Evolutionary conservation across 2,888 invertebrate species (phyloP), one percentile per base, ranked within the genome.

Genomic region (Osmoderma eremita): DNA sequence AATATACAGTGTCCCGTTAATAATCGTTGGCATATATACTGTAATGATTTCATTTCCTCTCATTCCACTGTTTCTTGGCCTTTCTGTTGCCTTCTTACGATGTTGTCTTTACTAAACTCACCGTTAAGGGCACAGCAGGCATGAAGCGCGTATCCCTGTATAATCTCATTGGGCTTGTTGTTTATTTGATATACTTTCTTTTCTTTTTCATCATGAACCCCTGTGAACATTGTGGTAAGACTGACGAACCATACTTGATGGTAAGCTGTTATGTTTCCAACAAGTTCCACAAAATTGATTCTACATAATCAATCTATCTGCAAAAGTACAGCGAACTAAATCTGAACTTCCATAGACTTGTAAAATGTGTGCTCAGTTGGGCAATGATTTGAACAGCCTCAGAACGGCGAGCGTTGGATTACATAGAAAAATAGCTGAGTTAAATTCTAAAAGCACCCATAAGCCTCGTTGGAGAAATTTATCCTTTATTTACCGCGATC

Each of bases 381-480:
- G 50, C 4, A 18, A 3, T 50, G 50, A 50, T 50, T 5, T 50
- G 3, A 50, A 50, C 18, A 18, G 20, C 17, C 18, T 50, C 13
- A 50, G 18, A 50, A 18, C 50, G 3, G 50, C 50, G 12, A 50
- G 13, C 18, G 50, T 50, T 36, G 36, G 36, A 41, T 38, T 1
- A 66, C 65, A 41, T 12, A 58, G 1, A 38, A 63, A 36, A 49
- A 38, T 10, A 10, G 36, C n/a, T n/a, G n/a, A n/a, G n/a, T n/a
- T n/a, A n/a, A n/a, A n/a, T n/a, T n/a, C n/a, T n/a, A n/a, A n/a
- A n/a, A n/a, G n/a, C n/a, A n/a, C n/a, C n/a, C n/a, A n/a, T n/a
- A n/a, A n/a, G n/a, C n/a, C n/a, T n/a, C n/a, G n/a, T n/a, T n/a
- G n/a, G n/a, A n/a, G n/a, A n/a, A n/a, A n/a, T n/a, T n/a, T n/a